Conservation (phyloP, 2,113 vertebrate species). For the Ursus arctos region DNA sequence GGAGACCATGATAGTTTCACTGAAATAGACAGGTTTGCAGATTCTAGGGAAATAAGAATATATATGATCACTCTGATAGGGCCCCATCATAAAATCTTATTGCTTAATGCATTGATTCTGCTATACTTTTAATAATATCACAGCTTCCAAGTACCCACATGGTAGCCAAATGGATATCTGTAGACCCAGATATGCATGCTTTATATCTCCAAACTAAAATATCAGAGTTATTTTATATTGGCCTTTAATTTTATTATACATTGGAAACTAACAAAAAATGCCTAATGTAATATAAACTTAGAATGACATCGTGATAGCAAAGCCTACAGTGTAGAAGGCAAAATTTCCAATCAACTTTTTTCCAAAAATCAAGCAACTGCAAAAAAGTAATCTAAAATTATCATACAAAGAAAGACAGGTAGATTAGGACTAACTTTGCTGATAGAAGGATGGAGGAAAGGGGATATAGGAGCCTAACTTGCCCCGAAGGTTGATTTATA, state of each 20-base stretch:
- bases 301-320: not conserved
- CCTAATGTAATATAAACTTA: not conserved
- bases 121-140: not conserved
- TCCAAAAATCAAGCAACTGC: not conserved
- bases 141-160: not conserved
- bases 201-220: not conserved
- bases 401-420: not conserved
- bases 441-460: not conserved
- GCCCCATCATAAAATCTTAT: not conserved
- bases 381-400: not conserved
- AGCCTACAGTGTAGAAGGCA: not conserved
- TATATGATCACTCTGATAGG: not conserved
- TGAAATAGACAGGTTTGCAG: not conserved
- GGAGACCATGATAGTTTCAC: not conserved
- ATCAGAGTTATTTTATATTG: not conserved
- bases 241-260: not conserved
- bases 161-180: not conserved
- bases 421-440: not conserved
- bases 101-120: not conserved
- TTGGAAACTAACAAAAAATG: not conserved
- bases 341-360: not conserved
- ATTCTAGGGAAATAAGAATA: not conserved
- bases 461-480: not conserved
- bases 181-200: not conserved
- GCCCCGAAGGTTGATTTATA: not conserved